A percentile compares a stretch with the other conserved stretches of the same genome.
Conservation (phyloP, 2,797 vertebrate genomes). For the Spinibarbus caldwelli region DNA sequence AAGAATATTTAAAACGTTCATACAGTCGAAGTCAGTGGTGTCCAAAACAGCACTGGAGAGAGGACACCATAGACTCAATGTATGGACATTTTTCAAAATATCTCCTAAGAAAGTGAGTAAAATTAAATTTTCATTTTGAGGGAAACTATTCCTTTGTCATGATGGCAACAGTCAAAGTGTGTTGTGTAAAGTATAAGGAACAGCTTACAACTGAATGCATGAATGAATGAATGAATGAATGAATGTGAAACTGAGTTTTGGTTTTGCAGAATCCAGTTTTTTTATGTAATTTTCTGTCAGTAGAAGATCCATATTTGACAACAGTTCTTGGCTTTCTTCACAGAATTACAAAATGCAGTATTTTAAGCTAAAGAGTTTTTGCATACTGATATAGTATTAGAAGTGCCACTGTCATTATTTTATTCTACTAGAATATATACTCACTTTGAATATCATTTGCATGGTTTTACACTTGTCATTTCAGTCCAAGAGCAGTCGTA, state of each 20-base stretch:
- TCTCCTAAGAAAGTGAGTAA: not conserved
- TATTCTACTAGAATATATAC: not conserved
- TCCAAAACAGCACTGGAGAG: not conserved
- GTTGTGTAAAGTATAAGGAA: not conserved
- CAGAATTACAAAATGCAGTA: not conserved
- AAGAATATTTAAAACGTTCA: not conserved
- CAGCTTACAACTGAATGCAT: not conserved
- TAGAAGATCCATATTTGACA: not conserved
- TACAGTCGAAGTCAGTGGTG: not conserved
- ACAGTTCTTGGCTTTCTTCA: not conserved
- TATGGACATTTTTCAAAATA: not conserved
- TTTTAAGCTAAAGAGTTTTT: not conserved
- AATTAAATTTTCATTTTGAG: not conserved
- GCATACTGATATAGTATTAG: slow-evolving; percentile 13
- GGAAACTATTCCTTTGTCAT: not conserved
- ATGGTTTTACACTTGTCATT: not conserved
- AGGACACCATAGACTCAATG: too few relatives aligned
- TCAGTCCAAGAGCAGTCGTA: slow-evolving; percentile 16
- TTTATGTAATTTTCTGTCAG: not conserved
- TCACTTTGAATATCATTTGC: slow-evolving; percentile 4
- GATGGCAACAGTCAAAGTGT: not conserved
- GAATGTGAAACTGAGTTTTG: not conserved
- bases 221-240: too few relatives aligned
- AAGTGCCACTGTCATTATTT: not conserved
- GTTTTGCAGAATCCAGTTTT: not conserved